Conservation (phyloP, 2,797 vertebrate species). For the Bufotes viridis region DNA sequence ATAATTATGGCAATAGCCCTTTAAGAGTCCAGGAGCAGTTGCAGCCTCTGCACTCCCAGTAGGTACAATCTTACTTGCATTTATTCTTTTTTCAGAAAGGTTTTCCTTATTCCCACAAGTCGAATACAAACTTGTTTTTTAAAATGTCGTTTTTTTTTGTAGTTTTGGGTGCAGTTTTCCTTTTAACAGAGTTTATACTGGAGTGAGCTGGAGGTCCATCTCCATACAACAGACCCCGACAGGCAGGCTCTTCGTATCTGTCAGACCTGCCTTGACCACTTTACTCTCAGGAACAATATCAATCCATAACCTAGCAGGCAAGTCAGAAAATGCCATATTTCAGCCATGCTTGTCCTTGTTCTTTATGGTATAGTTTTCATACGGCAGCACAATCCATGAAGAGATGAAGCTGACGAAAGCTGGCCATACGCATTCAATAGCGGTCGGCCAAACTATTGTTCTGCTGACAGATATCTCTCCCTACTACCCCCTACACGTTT, state of each 20-base stretch:
- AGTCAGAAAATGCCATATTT: background rate
- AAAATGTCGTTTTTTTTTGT: background rate
- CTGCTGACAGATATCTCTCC: too few relatives aligned
- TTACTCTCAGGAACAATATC: slow-evolving; percentile 23
- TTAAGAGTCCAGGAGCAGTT: too few relatives aligned
- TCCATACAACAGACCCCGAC: background rate
- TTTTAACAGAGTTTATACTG: too few relatives aligned
- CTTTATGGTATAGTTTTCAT: background rate
- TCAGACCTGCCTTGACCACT: background rate
- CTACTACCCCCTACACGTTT: too few relatives aligned
- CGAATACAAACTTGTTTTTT: background rate
- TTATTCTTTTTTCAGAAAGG: background rate
- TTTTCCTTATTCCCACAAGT: background rate
- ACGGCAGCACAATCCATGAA: background rate
- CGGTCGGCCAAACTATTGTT: too few relatives aligned
- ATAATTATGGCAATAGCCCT: too few relatives aligned
- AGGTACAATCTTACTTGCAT: background rate
- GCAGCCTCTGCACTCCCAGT: background rate
- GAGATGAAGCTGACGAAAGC: background rate
- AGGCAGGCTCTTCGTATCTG: background rate
- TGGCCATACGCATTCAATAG: too few relatives aligned
- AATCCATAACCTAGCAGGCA: slow-evolving; percentile 2
- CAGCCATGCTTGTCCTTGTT: slow-evolving; percentile 12
- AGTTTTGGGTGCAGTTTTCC: background rate
- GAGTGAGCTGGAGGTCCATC: background rate